phyloP scores from a whole-genome alignment of 2,888 invertebrate genomes.

The Acanthosepion esculentum region DNA sequence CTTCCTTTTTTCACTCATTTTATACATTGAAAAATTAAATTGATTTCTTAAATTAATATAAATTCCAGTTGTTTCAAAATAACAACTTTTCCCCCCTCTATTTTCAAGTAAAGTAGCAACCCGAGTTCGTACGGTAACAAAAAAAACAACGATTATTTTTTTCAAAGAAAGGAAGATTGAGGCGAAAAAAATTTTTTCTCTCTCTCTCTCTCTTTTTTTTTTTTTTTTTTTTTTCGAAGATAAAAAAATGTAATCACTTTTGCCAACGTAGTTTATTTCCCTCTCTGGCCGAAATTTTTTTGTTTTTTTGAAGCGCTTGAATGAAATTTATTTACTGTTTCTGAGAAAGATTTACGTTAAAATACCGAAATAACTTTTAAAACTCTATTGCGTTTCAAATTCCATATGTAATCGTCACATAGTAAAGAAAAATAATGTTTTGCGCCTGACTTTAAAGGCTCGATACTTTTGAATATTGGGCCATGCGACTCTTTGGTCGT shows the following conservation, averaged over 20 bases:
- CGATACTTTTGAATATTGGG: neutral
- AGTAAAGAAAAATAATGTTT: neutral
- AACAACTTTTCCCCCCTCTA: too few species aligned
- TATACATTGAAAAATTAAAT: neutral
- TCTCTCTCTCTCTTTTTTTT: too few species aligned
- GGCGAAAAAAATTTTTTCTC: too few species aligned
- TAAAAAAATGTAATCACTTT: neutral
- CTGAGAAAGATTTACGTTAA: neutral
- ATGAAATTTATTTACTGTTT: neutral
- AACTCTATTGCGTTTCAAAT: neutral
- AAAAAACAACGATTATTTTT: too few species aligned
- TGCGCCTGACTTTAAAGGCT: neutral
- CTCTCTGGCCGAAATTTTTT: neutral
- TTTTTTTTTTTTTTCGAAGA: neutral
- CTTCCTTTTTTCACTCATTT: neutral
- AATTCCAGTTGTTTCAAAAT: too few species aligned
- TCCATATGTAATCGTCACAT: neutral
- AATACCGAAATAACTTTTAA: neutral
- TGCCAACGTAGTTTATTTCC: neutral
- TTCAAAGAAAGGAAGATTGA: too few species aligned
- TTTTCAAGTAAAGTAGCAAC: too few species aligned
- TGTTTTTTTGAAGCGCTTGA: neutral
- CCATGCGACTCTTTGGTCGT: conserved; percentile 4
- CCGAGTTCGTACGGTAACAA: too few species aligned
- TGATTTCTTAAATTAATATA: neutral